Conservation (phyloP, 2,888 invertebrate species). For the Ormyrus thymus region DNA sequence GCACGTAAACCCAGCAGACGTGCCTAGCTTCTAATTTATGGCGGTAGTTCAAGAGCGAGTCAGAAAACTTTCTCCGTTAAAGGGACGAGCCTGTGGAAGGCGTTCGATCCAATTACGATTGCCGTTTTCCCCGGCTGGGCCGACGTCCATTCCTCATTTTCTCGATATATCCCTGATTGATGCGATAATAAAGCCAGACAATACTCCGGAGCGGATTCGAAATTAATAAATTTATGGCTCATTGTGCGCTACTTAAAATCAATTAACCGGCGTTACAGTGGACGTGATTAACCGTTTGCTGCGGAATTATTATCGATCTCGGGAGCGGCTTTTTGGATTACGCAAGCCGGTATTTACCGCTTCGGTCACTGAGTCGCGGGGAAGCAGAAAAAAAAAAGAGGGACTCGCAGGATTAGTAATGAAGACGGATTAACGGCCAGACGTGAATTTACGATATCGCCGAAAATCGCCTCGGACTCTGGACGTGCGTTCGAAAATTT, state of each 20-base stretch:
- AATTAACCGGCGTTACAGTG: constrained; percentile 26
- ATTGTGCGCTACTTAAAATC: constrained; percentile 46
- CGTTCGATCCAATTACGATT: constrained; percentile 14
- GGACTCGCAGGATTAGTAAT: constrained; percentile 9
- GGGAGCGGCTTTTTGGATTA: constrained; percentile 6
- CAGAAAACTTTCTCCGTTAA: constrained; percentile 40
- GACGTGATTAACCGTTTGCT: constrained; percentile 10
- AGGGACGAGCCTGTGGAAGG: constrained; percentile 17
- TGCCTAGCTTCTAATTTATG: constrained; percentile 39
- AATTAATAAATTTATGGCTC: constrained; percentile 46
- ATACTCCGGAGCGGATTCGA: not conserved
- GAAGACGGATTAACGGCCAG: constrained; percentile 31
- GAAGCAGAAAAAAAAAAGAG: not conserved
- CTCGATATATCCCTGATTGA: constrained; percentile 14
- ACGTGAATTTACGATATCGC: constrained; percentile 9
- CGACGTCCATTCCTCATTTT: constrained; percentile 29
- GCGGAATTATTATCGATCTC: not conserved
- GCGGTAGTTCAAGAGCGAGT: constrained; percentile 1
- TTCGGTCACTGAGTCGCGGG: not conserved
- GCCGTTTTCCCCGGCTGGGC: not conserved
- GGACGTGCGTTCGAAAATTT: constrained; percentile 13
- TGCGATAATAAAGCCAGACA: constrained; percentile 9
- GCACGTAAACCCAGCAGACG: not conserved
- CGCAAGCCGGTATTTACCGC: not conserved
- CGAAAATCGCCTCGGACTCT: constrained; percentile 1